Percentiles rank a stretch among this genome's conserved stretches.
Evolutionary conservation across 2,888 invertebrate genomes (phyloP).

Genomic region (Nomada fucata): DNA sequence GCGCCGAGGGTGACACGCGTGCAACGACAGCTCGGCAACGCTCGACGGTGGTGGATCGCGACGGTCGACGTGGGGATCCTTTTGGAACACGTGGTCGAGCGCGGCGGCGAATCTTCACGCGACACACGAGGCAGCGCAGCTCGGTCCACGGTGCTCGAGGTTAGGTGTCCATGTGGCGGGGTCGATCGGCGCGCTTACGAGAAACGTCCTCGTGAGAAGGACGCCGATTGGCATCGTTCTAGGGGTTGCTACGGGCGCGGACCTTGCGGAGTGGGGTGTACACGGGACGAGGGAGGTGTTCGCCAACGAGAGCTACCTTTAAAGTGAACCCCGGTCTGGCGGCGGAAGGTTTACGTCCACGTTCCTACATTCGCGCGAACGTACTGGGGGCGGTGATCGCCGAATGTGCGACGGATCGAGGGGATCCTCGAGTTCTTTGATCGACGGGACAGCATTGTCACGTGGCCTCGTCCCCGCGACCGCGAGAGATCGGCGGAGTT

Average conservation of each 20-base stretch:
- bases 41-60: no score
- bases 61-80: neutral
- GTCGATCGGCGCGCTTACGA: constrained; percentile 1
- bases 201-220: constrained; percentile 35
- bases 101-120: constrained; percentile 45
- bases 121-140: constrained; percentile 48
- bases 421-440: neutral
- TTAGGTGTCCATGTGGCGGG: constrained; percentile 39
- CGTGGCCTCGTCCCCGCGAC: constrained; percentile 36
- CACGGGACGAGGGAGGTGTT: constrained; percentile 41
- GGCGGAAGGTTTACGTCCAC: constrained; percentile 27
- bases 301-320: constrained; percentile 30
- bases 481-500: neutral
- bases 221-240: constrained; percentile 39
- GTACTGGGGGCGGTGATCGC: no score
- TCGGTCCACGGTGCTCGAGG: constrained; percentile 20
- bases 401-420: neutral
- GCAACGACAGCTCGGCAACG: constrained; percentile 4
- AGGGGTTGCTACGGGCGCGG: constrained; percentile 53
- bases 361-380: neutral
- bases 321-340: constrained; percentile 39
- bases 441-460: constrained; percentile 36
- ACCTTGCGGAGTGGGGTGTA: constrained; percentile 49
- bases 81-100: constrained; percentile 62
- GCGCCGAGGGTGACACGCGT: constrained; percentile 11